These are phyloP conservation scores for Xylocopa sonorina DNA, from an alignment of 1,140 invertebrate species.

Conservation along the genomic window DNA sequence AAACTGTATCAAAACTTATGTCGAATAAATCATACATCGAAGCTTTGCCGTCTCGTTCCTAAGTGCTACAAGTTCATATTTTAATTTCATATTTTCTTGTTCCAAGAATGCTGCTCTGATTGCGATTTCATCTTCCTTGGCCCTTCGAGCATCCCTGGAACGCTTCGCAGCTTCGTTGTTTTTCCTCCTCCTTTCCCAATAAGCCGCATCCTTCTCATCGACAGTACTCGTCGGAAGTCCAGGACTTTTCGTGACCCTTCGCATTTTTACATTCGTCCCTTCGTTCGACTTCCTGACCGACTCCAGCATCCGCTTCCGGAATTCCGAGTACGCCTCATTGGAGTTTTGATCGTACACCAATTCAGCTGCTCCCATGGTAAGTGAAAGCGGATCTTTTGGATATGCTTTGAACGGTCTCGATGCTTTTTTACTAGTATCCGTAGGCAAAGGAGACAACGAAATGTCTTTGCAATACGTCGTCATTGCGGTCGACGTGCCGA, in stretches of 20 bases:
- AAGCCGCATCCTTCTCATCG: slow-evolving; percentile 89
- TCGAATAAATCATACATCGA: slow-evolving; percentile 82
- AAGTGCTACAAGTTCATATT: slow-evolving; percentile 84
- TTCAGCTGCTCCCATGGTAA: slow-evolving; percentile 82
- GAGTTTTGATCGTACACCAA: slow-evolving; percentile 81
- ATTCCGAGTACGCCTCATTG: slow-evolving; percentile 85
- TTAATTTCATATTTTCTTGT: slow-evolving; percentile 88
- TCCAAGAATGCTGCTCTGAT: slow-evolving; percentile 93
- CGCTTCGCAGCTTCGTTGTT: slow-evolving; percentile 98
- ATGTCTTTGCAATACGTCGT: neutral
- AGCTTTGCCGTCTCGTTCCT: slow-evolving; percentile 84
- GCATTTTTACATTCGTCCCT: slow-evolving; percentile 87
- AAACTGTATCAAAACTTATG: slow-evolving; percentile 21
- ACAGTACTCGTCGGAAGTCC: slow-evolving; percentile 71
- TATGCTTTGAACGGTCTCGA: slow-evolving; percentile 88
- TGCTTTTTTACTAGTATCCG: slow-evolving; percentile 71
- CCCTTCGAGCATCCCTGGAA: slow-evolving; percentile 93
- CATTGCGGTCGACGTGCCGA: neutral
- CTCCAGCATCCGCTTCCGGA: slow-evolving; percentile 85
- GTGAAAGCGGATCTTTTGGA: slow-evolving; percentile 85
- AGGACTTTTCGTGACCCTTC: slow-evolving; percentile 77
- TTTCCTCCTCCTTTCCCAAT: slow-evolving; percentile 93
- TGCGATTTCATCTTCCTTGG: slow-evolving; percentile 96
- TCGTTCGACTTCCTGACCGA: slow-evolving; percentile 85
- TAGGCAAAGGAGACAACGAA: neutral